phyloP scores from a whole-genome alignment of 2,888 invertebrate genomes.

The Drosophila dives region DNA sequence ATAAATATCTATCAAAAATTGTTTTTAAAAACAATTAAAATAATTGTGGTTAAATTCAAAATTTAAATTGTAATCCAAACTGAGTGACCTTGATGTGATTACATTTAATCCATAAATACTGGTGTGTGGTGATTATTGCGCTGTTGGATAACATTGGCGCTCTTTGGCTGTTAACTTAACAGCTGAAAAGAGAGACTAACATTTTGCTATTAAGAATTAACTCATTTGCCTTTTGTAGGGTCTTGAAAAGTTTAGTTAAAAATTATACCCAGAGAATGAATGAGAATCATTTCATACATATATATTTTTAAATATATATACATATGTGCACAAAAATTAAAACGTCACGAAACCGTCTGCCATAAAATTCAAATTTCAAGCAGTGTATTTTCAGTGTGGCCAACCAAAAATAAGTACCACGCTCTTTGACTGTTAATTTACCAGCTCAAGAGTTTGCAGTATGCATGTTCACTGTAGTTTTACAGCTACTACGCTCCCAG shows the following conservation, averaged over 20 bases:
- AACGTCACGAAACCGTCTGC: no score
- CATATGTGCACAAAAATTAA: neutral
- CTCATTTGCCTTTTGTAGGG: neutral
- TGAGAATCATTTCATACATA: neutral
- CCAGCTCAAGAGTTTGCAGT: neutral
- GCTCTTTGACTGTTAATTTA: neutral
- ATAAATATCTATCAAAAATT: neutral
- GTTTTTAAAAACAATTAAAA: neutral
- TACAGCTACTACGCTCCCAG: neutral
- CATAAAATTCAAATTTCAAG: conserved; percentile 11
- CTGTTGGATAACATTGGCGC: conserved; percentile 16
- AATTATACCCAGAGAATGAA: neutral
- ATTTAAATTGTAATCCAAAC: neutral
- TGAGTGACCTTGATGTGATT: conserved; percentile 28
- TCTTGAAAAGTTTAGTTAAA: neutral
- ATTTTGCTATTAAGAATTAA: neutral
- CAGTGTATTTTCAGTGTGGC: conserved; percentile 5
- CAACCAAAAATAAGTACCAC: neutral
- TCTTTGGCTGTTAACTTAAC: conserved; percentile 37
- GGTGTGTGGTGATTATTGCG: neutral
- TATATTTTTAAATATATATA: neutral
- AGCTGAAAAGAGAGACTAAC: conserved; percentile 1
- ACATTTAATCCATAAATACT: conserved; percentile 28
- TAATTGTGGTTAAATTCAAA: conserved; percentile 6
- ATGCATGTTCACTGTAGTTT: neutral